Percentiles rank a stretch among this genome's conserved stretches.
These are phyloP conservation scores for Sorex maritimensis DNA, from an alignment of 2,797 vertebrate species.

Conservation along the genomic window DNA sequence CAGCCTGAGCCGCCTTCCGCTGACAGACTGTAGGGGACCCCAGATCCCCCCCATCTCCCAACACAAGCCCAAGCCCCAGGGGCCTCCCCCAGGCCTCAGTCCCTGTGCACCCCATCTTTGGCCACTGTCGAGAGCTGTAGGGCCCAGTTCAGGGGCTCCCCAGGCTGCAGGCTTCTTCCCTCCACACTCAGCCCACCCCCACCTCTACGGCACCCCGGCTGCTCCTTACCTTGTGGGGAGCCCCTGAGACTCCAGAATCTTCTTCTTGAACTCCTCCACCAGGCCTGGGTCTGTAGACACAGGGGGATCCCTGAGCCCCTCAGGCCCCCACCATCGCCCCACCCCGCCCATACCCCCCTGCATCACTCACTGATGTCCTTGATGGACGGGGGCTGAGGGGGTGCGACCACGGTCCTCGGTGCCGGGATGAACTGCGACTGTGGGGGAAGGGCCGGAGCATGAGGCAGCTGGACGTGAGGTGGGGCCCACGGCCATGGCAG, in stretches of 20 bases:
- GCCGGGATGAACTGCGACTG: neutral
- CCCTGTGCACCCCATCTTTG: constrained; percentile 67
- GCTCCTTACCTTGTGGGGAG: constrained; percentile 69
- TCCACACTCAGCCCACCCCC: neutral
- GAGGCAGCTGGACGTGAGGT: too few relatives aligned
- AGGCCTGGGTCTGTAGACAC: neutral
- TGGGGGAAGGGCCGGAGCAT: neutral
- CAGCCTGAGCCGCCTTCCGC: too few relatives aligned
- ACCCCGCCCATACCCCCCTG: too few relatives aligned
- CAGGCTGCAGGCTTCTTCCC: neutral
- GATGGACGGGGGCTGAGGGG: too few relatives aligned
- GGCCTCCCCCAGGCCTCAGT: constrained; percentile 68
- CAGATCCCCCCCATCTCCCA: too few relatives aligned
- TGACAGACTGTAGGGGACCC: too few relatives aligned
- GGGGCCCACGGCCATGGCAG: too few relatives aligned
- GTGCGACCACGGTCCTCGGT: neutral
- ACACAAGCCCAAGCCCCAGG: too few relatives aligned
- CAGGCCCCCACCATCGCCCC: too few relatives aligned
- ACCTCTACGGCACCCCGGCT: too few relatives aligned
- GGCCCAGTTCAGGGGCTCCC: constrained; percentile 44
- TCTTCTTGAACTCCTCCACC: constrained; percentile 82
- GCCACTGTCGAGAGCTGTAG: constrained; percentile 10
- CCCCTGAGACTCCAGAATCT: constrained; percentile 71
- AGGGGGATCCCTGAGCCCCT: neutral
- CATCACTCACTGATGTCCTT: constrained; percentile 58